Evolutionary conservation across 2,888 invertebrate species (phyloP).

Genomic region (Unio delphinus): DNA sequence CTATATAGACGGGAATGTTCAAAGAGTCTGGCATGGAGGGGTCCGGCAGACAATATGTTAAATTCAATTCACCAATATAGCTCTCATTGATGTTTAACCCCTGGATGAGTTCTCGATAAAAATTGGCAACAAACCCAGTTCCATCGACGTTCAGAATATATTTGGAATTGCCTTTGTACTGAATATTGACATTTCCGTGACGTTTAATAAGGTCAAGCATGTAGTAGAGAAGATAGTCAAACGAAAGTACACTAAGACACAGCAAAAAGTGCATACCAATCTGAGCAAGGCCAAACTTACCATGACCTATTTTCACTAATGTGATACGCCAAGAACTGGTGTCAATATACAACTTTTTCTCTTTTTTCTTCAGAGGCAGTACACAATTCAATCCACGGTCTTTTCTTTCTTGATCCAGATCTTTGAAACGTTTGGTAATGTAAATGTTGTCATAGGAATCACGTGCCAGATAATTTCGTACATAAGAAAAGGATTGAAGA

Average conservation of each 20-base stretch:
- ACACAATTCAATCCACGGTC: constrained; percentile 6
- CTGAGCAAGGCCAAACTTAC: constrained; percentile 44
- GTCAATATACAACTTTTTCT: too few relatives aligned
- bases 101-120: constrained; percentile 24
- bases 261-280: constrained; percentile 48
- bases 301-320: constrained; percentile 36
- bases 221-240: constrained; percentile 59
- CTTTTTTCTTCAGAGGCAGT: too few relatives aligned
- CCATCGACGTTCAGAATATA: too few relatives aligned
- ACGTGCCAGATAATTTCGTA: too few relatives aligned
- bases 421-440: too few relatives aligned
- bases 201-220: constrained; percentile 23
- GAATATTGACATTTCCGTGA: too few relatives aligned
- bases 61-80: constrained; percentile 22
- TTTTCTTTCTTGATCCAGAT: too few relatives aligned
- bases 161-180: too few relatives aligned
- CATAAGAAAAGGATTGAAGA: too few relatives aligned
- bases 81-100: constrained; percentile 20
- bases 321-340: constrained; percentile 18
- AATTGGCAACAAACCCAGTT: constrained; percentile 14
- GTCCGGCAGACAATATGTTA: constrained; percentile 37
- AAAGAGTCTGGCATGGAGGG: constrained; percentile 21
- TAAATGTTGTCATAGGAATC: too few relatives aligned
- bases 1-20: constrained; percentile 23
- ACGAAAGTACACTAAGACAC: constrained; percentile 33